Percentiles rank a stretch among this genome's conserved stretches.
phyloP scores from a whole-genome alignment of 2,797 vertebrate species.

The Babyrousa celebensis region DNA sequence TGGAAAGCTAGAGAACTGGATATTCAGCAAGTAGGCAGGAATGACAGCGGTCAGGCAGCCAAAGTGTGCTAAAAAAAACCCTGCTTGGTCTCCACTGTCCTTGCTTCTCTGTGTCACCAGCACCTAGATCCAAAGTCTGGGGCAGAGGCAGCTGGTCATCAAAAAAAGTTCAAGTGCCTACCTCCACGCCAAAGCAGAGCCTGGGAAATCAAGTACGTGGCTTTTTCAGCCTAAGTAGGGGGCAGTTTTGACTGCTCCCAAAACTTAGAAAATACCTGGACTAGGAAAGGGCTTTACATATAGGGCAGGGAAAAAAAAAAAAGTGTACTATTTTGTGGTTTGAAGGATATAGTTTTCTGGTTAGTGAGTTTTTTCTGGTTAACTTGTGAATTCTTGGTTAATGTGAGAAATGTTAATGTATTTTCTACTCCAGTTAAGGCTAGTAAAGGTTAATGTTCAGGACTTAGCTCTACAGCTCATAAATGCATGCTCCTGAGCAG shows the following conservation, averaged over 20 bases:
- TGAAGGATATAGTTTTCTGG: background rate
- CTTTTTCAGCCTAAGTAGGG: background rate
- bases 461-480: background rate
- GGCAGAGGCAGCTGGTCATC: background rate
- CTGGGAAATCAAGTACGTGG: background rate
- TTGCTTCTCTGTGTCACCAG: background rate
- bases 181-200: background rate
- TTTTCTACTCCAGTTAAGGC: background rate
- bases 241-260: background rate
- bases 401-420: slow-evolving; percentile 1
- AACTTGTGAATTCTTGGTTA: background rate
- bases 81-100: background rate
- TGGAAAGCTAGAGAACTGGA: background rate
- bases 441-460: background rate
- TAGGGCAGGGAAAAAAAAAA: background rate
- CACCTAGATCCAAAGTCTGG: background rate
- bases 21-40: background rate
- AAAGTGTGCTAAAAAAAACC: background rate
- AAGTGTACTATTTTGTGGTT: background rate
- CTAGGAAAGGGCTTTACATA: background rate
- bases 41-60: background rate
- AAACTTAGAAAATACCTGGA: background rate
- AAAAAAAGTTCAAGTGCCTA: background rate
- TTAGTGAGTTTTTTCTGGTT: background rate
- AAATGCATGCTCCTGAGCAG: background rate